Evolutionary conservation across 2,113 vertebrate genomes (phyloP).

Genomic region (Zosterops lateralis): DNA sequence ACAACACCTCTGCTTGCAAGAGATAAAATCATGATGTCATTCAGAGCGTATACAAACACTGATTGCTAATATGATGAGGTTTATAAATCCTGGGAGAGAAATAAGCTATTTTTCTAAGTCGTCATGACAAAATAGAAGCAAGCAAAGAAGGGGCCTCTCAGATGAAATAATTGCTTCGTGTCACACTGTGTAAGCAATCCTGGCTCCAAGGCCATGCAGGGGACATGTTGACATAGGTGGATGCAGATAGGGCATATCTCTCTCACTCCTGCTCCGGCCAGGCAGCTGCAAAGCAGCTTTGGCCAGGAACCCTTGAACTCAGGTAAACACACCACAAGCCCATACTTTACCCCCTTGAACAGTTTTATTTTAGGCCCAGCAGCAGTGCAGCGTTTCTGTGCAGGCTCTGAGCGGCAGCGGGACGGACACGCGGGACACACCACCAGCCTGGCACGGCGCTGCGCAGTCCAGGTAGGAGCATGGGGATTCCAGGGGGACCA

Average conservation of each 20-base stretch:
- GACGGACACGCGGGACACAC: fast-evolving
- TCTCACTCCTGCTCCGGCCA: neutral
- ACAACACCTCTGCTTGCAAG: neutral
- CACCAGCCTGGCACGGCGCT: fast-evolving
- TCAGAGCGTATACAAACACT: neutral
- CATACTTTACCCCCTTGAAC: neutral
- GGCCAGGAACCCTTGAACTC: neutral
- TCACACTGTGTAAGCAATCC: neutral
- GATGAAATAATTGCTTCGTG: neutral
- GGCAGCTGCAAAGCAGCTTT: neutral
- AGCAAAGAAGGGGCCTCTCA: neutral
- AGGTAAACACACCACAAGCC: neutral
- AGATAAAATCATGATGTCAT: neutral
- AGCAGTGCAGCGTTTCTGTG: neutral
- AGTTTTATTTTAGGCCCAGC: neutral
- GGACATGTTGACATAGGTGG: neutral
- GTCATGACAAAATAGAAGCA: neutral
- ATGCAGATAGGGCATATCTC: neutral
- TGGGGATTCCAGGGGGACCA: neutral
- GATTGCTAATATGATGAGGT: neutral
- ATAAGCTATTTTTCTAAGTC: neutral
- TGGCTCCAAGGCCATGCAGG: neutral
- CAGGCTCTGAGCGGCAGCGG: neutral
- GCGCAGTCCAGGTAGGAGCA: neutral
- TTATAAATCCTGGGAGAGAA: neutral